Evolutionary conservation across 1,140 invertebrate genomes (phyloP), one percentile per base, ranked within the genome.

Genomic region (Neodiprion lecontei): DNA sequence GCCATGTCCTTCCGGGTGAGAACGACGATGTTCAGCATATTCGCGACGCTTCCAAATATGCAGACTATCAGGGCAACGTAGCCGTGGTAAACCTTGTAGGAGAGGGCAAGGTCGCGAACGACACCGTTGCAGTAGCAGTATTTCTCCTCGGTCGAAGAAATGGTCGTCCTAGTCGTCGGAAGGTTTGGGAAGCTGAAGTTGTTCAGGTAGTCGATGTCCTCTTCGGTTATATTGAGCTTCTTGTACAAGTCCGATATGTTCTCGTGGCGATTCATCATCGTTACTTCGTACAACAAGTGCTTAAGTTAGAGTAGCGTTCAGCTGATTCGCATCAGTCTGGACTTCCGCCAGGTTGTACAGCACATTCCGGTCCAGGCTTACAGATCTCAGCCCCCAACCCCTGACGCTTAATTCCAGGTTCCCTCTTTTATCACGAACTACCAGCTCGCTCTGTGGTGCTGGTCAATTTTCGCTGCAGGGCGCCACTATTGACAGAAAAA

Each of bases 1-100:
- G 92, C 91, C 91, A 97, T 94, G 76, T 96, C 94, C 77, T 94
- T 94, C 49, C 95, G 89, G 1, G 96, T 97, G 40, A 98, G 85
- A 1, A 98, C 96, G 3, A 95, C 92, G 53, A 98, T 94, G 83
- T 97, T 98, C 50, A 98, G 87, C 12, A 95, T 88, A 83, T 98
- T 98, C n/a, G 96, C 94, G 72, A 97, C 88, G 61, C 94, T 94
- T 23, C 97, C 97, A 79, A 98, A 95, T 28, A 95, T 85, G 84
- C 97, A 98, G 3, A 98, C 94, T 1, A 91, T 80, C 2, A 95
- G 85, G 17, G 92, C 91, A 17, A 93, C 82, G 84, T 94, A 94
- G 1, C 93, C 93, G 84, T 96, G 93, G 69, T 84, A 85, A 17
- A 69, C 53, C 65, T 77, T 79, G 65, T 84, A 86, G 1, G 70